phyloP scores from a whole-genome alignment of 2,113 vertebrate species.

The Myiagra hebetior region DNA sequence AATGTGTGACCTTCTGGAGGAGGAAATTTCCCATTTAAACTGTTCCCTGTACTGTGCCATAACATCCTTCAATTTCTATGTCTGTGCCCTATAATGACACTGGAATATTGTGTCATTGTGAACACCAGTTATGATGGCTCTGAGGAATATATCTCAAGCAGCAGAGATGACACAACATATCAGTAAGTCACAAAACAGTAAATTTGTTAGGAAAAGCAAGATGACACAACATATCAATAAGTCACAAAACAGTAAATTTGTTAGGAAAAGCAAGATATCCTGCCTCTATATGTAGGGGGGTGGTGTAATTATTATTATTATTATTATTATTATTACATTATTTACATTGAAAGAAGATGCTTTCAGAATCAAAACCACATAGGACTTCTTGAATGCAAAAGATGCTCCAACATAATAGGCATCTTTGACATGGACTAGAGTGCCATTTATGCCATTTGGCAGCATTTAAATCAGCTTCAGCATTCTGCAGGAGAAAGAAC shows the following conservation, averaged over 20 bases:
- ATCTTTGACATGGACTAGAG: neutral
- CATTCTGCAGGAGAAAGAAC: neutral
- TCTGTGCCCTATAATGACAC: neutral
- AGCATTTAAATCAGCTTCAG: neutral
- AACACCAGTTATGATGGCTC: neutral
- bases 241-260: neutral
- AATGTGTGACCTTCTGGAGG: neutral
- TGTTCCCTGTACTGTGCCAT: neutral
- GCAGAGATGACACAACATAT: neutral
- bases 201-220: neutral
- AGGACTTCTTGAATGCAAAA: neutral
- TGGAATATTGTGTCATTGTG: neutral
- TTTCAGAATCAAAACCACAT: neutral
- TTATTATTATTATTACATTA: neutral
- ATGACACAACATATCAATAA: neutral
- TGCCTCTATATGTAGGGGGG: neutral
- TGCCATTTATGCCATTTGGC: neutral
- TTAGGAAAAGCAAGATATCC: neutral
- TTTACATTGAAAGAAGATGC: neutral
- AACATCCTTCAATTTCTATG: neutral
- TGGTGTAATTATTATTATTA: neutral
- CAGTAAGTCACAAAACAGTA: neutral
- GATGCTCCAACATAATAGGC: neutral
- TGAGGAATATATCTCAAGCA: neutral
- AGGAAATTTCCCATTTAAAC: neutral